Evolutionary conservation across 2,888 invertebrate genomes (phyloP).

Genomic region (Rotaria sp.): DNA sequence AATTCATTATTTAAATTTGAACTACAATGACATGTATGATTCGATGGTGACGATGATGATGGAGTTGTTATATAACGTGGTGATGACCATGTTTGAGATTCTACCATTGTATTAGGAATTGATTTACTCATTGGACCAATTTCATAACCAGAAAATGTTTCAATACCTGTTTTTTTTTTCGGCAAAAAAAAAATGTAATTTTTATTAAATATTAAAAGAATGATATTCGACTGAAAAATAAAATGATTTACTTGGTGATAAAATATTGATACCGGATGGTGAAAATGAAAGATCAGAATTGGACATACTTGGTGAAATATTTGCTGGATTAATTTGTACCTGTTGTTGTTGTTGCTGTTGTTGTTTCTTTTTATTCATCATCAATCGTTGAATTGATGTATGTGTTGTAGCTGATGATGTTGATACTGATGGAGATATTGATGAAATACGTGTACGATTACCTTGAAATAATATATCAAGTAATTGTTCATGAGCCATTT

Average conservation of each 20-base stretch:
- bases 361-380: background rate
- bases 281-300: constrained; percentile 22
- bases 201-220: background rate
- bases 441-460: background rate
- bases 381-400: constrained; percentile 3
- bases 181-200: too few species aligned
- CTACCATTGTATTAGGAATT: background rate
- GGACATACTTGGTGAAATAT: constrained; percentile 3
- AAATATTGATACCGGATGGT: background rate
- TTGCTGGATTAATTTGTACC: background rate
- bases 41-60: background rate
- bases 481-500: constrained; percentile 13
- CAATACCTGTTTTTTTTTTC: background rate
- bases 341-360: background rate
- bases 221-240: background rate
- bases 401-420: background rate
- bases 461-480: background rate
- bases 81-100: background rate
- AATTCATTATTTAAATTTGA: background rate
- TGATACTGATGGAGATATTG: background rate
- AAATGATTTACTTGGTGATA: background rate
- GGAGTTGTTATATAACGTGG: constrained; percentile 8
- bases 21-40: background rate
- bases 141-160: background rate
- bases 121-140: background rate